Evolutionary conservation across 1,140 invertebrate species (phyloP).

Genomic region (Eumeta japonica): DNA sequence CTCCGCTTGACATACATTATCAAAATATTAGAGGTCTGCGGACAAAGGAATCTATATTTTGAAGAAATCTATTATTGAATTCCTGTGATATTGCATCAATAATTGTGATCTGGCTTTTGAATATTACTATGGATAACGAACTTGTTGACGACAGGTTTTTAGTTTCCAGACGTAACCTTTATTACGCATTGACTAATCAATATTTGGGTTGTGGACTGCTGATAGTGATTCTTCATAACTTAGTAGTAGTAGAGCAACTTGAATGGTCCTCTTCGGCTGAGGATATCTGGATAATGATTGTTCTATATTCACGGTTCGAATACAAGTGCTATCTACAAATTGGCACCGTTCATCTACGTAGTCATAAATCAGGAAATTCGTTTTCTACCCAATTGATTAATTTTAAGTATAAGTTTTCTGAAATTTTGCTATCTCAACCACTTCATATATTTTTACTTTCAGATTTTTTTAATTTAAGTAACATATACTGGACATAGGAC

Average conservation of each 20-base stretch:
- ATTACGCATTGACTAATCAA: slow-evolving; percentile 11
- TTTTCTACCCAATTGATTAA: background rate
- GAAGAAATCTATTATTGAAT: slow-evolving; percentile 1
- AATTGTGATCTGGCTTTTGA: slow-evolving; percentile 14
- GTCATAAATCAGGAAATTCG: background rate
- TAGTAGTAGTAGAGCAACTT: slow-evolving; percentile 4
- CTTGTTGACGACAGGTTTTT: slow-evolving; percentile 13
- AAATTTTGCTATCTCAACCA: background rate
- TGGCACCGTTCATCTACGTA: background rate
- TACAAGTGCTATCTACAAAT: background rate
- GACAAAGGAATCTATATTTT: background rate
- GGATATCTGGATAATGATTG: slow-evolving; percentile 8
- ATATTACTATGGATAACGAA: slow-evolving; percentile 10
- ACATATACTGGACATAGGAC: background rate
- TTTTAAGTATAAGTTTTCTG: background rate
- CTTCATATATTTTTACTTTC: background rate
- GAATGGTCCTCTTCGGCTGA: slow-evolving; percentile 12
- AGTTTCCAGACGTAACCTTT: slow-evolving; percentile 14
- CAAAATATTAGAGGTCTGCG: slow-evolving; percentile 3
- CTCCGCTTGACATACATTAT: slow-evolving; percentile 1
- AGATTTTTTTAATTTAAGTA: background rate
- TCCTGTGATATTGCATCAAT: slow-evolving; percentile 13
- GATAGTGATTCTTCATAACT: slow-evolving; percentile 9
- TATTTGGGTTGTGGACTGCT: slow-evolving; percentile 10
- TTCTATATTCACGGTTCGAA: background rate